Conservation (phyloP, 2,797 vertebrate species). For the Coccyzus lansbergi region DNA sequence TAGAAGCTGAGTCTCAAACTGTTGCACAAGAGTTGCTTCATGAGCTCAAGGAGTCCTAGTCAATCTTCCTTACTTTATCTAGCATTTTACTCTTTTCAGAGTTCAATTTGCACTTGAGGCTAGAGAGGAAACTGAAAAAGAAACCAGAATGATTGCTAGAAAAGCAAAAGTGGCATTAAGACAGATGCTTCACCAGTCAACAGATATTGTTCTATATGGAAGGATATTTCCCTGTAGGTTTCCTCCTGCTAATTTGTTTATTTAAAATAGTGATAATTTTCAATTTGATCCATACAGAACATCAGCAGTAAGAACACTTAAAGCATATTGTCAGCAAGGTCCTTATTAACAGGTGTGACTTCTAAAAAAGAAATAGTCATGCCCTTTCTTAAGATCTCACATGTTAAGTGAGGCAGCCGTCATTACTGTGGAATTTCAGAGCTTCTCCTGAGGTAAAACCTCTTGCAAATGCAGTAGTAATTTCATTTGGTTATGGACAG, state of each 20-base stretch:
- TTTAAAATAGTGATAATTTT: background rate
- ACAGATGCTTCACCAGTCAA: background rate
- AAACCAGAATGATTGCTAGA: background rate
- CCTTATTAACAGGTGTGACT: background rate
- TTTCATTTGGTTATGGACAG: constrained; percentile 6
- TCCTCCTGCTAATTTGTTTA: background rate
- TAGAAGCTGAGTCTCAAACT: background rate
- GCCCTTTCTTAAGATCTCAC: background rate
- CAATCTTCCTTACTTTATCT: constrained; percentile 18
- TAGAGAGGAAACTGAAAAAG: background rate
- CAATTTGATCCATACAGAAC: background rate
- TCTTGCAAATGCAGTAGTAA: background rate
- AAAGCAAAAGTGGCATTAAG: background rate
- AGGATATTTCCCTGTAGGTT: background rate
- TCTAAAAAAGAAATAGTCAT: background rate
- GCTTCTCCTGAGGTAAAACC: background rate
- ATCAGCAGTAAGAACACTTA: background rate
- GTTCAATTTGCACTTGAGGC: background rate
- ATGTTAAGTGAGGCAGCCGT: background rate
- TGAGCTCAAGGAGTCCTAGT: background rate
- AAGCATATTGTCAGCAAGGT: background rate
- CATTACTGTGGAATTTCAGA: background rate
- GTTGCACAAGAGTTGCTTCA: background rate
- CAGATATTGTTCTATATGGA: background rate
- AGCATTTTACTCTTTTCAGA: constrained; percentile 4